Evolutionary conservation across 1,140 invertebrate species (phyloP), one percentile per base, ranked within the genome.

Genomic region (Lepidurus couesii): DNA sequence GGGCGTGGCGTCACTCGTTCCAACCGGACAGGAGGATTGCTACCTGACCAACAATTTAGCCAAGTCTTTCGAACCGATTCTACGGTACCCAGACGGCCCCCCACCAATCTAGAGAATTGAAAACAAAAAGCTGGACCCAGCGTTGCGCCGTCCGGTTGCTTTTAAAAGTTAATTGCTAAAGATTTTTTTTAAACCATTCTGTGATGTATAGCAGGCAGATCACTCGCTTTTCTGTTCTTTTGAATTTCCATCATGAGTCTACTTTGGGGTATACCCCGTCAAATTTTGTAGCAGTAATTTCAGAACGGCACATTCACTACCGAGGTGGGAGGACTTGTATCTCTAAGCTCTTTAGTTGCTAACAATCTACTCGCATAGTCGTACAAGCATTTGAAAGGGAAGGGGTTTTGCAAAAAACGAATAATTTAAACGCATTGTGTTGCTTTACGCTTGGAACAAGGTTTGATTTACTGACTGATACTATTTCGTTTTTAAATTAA

Each of bases 41-140:
- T 91, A 91, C 84, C 87, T 95, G 81, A 89, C 90, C 79, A 95
- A 95, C 83, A 94, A 90, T 79, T 91, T 97, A 80, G 85, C 84
- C 10, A 76, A 83, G 42, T 86, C 85, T 45, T 75, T 97, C 26
- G 91, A 94, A 79, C 94, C 95, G 26, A 91, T 95, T 85, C 87
- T 97, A 81, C 89, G 91, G 42, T 97, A 96, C 85, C 91, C 92
- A 42, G 90, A 96, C 83, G 95, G 95, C 79, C 94, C 94, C 42
- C 95, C 95, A 73, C 95, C 95, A 34, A 88, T 94, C 13, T 96
- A 91, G 87, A 76, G 44, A 47, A 77, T 42, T 78, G 78, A 53
- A 92, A 91, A 81, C 92, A 87, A 88, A 85, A 94, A 94, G 4
- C 92, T 92, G 81, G 93, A 88, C 75, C 90, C 90, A 81, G 94